Conservation (phyloP, 2,113 vertebrate species). For the Thryonomys swinderianus region DNA sequence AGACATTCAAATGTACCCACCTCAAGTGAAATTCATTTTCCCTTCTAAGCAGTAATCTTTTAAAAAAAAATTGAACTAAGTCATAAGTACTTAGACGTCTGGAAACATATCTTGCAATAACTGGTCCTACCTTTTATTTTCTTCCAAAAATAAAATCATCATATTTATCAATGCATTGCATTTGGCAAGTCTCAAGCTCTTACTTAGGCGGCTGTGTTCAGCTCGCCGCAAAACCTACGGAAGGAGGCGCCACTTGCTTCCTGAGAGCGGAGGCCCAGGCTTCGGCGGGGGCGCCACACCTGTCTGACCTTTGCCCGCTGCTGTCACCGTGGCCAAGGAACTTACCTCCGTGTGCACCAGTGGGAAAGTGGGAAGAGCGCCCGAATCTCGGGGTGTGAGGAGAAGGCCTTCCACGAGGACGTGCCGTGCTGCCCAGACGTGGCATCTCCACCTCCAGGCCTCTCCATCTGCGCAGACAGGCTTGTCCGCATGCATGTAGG, state of each 20-base stretch:
- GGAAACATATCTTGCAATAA: background rate
- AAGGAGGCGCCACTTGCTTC: background rate
- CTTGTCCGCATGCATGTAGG: background rate
- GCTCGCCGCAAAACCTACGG: background rate
- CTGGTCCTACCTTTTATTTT: background rate
- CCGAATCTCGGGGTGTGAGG: background rate
- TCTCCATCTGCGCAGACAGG: background rate
- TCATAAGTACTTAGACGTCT: constrained; percentile 24
- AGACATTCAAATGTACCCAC: background rate
- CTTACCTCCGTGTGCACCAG: background rate
- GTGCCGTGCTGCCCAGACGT: background rate
- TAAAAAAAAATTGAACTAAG: background rate
- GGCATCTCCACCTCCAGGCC: background rate
- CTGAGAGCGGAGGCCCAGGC: background rate
- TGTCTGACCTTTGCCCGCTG: background rate
- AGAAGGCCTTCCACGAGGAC: background rate
- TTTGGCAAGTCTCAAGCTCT: constrained; percentile 11
- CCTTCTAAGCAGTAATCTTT: background rate
- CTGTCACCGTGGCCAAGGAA: background rate
- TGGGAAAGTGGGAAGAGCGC: background rate
- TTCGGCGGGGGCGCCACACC: background rate
- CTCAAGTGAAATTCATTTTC: background rate
- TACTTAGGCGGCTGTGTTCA: background rate
- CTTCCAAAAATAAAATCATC: background rate
- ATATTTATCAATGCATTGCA: constrained; percentile 40